These are phyloP conservation scores for Orientallactaga sibirica DNA, from an alignment of 2,797 vertebrate species.

Conservation along the genomic window DNA sequence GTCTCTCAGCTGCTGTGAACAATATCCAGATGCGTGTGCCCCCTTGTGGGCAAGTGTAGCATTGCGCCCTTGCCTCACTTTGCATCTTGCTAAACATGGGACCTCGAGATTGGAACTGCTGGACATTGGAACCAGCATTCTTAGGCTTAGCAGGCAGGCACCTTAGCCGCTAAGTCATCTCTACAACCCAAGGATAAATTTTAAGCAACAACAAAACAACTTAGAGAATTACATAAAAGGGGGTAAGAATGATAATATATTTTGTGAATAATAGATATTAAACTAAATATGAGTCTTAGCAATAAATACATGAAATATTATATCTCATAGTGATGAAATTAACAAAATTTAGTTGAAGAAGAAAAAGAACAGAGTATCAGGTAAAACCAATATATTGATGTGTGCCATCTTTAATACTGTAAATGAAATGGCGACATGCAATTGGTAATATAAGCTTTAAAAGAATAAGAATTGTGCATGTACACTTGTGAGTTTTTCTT, in stretches of 20 bases:
- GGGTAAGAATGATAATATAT: not conserved
- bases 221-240: slow-evolving; percentile 41
- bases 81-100: too few relatives aligned
- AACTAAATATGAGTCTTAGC: slow-evolving; percentile 13
- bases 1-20: too few relatives aligned
- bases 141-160: too few relatives aligned
- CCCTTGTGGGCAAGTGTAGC: too few relatives aligned
- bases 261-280: slow-evolving; percentile 37
- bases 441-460: not conserved
- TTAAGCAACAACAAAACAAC: slow-evolving; percentile 37
- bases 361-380: not conserved
- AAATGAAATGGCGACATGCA: not conserved
- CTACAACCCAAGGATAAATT: not conserved
- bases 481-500: not conserved
- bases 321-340: slow-evolving; percentile 5
- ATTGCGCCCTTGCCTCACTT: too few relatives aligned
- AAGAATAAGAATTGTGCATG: not conserved
- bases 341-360: not conserved
- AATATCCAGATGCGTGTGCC: too few relatives aligned
- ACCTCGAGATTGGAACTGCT: too few relatives aligned
- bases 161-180: too few relatives aligned
- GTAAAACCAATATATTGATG: not conserved
- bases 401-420: not conserved
- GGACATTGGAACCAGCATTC: too few relatives aligned
- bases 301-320: not conserved